Evolutionary conservation across 2,797 vertebrate genomes (phyloP).

Genomic region (Coreius guichenoti): DNA sequence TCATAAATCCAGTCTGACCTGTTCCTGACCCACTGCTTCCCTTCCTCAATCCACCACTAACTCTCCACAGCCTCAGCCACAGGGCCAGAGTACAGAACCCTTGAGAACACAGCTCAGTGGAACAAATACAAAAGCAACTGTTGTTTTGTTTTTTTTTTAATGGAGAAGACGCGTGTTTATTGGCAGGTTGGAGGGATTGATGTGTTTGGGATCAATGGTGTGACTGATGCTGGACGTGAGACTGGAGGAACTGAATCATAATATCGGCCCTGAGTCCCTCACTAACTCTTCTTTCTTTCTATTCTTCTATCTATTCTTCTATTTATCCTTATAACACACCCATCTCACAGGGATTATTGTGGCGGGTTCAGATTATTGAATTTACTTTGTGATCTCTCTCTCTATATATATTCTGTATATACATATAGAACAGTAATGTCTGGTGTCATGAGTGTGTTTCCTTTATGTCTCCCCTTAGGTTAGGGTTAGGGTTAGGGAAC

Average conservation of each 20-base stretch:
- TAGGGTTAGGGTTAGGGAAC: no score
- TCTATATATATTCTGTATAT: no score
- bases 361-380: not conserved
- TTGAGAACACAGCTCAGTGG: constrained; percentile 9
- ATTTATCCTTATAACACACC: not conserved
- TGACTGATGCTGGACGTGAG: constrained; percentile 15
- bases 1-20: constrained; percentile 54
- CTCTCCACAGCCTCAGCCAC: constrained; percentile 8
- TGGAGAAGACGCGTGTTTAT: constrained; percentile 4
- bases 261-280: not conserved
- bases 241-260: constrained; percentile 43
- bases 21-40: constrained; percentile 38
- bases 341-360: not conserved
- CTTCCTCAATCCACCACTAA: constrained; percentile 38
- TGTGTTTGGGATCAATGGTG: constrained; percentile 33
- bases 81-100: constrained; percentile 17
- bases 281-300: not conserved
- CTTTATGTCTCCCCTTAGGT: no score
- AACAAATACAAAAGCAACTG: constrained; percentile 31
- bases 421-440: not conserved
- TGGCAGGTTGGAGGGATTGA: constrained; percentile 17
- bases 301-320: not conserved
- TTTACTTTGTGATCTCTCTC: not conserved
- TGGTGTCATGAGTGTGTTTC: not conserved
- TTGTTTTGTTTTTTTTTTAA: not conserved